Base-by-base conservation (phyloP, 2,113 vertebrate species). In the Oxyura jamaicensis region DNA sequence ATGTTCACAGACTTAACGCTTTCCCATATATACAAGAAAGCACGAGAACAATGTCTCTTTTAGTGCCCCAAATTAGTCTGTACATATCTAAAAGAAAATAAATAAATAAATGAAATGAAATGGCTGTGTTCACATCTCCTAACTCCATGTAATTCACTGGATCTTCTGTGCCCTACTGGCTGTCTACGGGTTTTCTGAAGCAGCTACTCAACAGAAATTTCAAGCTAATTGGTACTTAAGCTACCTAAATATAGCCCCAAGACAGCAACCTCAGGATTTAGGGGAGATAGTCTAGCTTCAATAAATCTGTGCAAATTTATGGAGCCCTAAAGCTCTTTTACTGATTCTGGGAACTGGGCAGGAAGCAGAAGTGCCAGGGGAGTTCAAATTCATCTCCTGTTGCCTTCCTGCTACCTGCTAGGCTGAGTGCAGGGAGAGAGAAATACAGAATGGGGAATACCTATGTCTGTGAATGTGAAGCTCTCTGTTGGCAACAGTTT, bases 191-290 rank as follows among this genome's bases (percentile, higher is more conserved):
- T 66, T 93, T 94, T 85, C 67, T 73, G 62, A 90, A 91, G 44
- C 78, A 66, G 22, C 35, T 56, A 53, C n/a, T 88, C 31, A 41
- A 36, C 73, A n/a, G 63, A 93, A 86, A 71, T 91, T 86, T 68
- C 85, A 80, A 52, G 23, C 59, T 80, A 93, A 66, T 58, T 85
- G 59, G 50, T 74, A 73, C 93, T 90, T 86, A 77, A 90, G 22
- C 41, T 74, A n/a, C 67, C 48, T 88, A 67, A 90, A 97, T 93
- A 83, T 69, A 91, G 18, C 55, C 36, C 21, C 55, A 74, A 77
- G 83, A 56, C 52, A 86, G 8, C 33, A 83, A 48, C 20, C 36
- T 48, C 13, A 73, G 55, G 63, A 86, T 85, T 83, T 46, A 71
- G 15, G 52, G 50, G 41, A 83, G 36, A 35, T 71, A 36, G 25